Evolutionary conservation across 2,797 vertebrate genomes (phyloP), one percentile per base, ranked within the genome.

Genomic region (Acrossocheilus wenchowensis): DNA sequence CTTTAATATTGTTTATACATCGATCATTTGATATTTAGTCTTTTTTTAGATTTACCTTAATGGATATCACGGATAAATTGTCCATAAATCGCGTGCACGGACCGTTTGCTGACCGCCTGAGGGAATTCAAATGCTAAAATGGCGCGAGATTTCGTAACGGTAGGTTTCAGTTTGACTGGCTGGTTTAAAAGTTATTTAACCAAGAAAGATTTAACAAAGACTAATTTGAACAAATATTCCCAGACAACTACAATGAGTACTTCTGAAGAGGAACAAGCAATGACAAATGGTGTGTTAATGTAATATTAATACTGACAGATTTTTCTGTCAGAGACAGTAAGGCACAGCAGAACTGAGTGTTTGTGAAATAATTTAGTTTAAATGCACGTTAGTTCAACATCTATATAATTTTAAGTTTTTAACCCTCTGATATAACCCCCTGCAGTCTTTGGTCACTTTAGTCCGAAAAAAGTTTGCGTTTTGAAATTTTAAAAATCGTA

Each of bases 391-490:
- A 50, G 5, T 50, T 50, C 5, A 14, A 48, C 15, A 17, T 50
- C 1, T 17, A 10, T 10, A 50, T n/a, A n/a, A n/a, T 15, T 50
- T 50, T 39, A 39, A 39, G 36, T 39, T 39, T 39, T 39, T 14
- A 48, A 14, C 45, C 3, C 45, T 48, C 45, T 48, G 11, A 48
- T 48, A 5, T 50, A 17, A 50, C 48, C 15, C n/a, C 48, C 15
- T 50, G 48, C 14, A 0, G 48, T 5, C 15, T 17, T 50, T 1
- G 1, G 48, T 50, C 14, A 17, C 48, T 50, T 6, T 17, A 50
- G 14, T 2, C 7, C 7, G 1, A 2, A 41, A 41, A 41, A 8
- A 41, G 0, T 5, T 41, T 43, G 10, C 0, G 0, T 48, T 48
- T 48, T 48, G 45, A 14, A 14, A 48, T 48, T 48, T 4, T 4